phyloP scores from a whole-genome alignment of 2,888 invertebrate species.

The Drosophila greeni region DNA sequence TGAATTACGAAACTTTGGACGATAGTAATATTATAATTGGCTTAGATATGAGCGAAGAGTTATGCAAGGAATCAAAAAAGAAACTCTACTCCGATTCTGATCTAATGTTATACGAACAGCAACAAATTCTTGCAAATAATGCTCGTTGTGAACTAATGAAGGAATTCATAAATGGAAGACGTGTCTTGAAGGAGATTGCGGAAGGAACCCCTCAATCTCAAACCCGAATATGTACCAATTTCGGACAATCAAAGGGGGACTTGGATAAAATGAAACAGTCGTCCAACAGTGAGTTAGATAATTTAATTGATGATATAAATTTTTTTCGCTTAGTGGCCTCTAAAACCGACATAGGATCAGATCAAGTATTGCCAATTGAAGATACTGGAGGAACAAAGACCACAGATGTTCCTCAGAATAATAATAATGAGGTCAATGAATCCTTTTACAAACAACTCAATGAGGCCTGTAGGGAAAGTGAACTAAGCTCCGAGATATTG shows the following conservation, averaged over 20 bases:
- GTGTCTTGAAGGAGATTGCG: constrained; percentile 50
- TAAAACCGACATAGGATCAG: constrained; percentile 69
- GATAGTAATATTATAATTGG: constrained; percentile 10
- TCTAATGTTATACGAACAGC: constrained; percentile 63
- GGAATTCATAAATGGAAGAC: constrained; percentile 64
- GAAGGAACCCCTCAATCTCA: constrained; percentile 27
- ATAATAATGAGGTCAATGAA: constrained; percentile 85
- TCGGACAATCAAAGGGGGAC: not conserved
- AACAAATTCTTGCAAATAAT: constrained; percentile 65
- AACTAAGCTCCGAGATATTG: constrained; percentile 62
- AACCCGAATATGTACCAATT: constrained; percentile 19
- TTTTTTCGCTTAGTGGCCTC: constrained; percentile 77
- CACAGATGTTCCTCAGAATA: not conserved
- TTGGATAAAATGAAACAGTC: constrained; percentile 1
- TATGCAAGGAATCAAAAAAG: constrained; percentile 19
- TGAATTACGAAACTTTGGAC: constrained; percentile 26
- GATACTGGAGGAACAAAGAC: constrained; percentile 70
- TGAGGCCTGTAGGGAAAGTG: constrained; percentile 90
- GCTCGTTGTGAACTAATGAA: constrained; percentile 66
- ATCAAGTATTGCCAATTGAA: constrained; percentile 71
- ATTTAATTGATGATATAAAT: constrained; percentile 54
- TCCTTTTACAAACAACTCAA: constrained; percentile 93
- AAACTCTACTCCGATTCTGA: constrained; percentile 67
- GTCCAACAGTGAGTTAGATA: constrained; percentile 33
- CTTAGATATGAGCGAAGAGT: constrained; percentile 2